Evolutionary conservation across 2,888 invertebrate species (phyloP), one percentile per base, ranked within the genome.

Genomic region (Petrolisthes manimaculis): DNA sequence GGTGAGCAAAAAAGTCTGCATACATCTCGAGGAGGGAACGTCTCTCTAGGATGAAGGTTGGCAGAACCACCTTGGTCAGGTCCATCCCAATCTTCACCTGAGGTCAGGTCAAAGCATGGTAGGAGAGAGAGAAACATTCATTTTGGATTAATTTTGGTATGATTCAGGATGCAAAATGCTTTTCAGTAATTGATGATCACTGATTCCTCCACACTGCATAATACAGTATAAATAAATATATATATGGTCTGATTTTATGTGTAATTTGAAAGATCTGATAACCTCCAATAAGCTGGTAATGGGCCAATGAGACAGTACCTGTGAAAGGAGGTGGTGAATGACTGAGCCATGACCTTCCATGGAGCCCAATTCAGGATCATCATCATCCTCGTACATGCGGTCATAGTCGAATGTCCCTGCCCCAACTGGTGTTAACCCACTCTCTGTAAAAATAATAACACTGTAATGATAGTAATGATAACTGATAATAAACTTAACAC

Each of bases 1-100:
- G 99, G 94, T 99, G 99, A 14, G 99, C 98, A 94, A 99, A 99
- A 93, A 99, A 99, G 94, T 99, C 99, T 82, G 99, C 99, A 93
- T 99, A 99, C 99, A 99, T 99, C 94, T 99, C 99, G 80, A 99
- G 94, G 71, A 99, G 95, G 0, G 99, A 99, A 90, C 99, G 95
- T 93, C 98, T 95, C 93, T 99, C 99, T 92, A 99, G 94, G 92
- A 99, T 99, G 93, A 99, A 99, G 54, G 99, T 99, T 51, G 99
- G 99, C 91, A 99, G 94, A 84, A 98, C 98, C 90, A 98, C 97
- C 95, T 99, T 99, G 14, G 99, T 99, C 92, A 99, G 95, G 94
- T 99, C 99, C 99, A 99, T 99, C 91, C 99, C 99, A 92, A 99
- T 98, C 94, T 98, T 97, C 91, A 99, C 98, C 90, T 90, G 80